Evolutionary conservation across 1,140 invertebrate species (phyloP).

Genomic region (Dinoponera quadriceps): DNA sequence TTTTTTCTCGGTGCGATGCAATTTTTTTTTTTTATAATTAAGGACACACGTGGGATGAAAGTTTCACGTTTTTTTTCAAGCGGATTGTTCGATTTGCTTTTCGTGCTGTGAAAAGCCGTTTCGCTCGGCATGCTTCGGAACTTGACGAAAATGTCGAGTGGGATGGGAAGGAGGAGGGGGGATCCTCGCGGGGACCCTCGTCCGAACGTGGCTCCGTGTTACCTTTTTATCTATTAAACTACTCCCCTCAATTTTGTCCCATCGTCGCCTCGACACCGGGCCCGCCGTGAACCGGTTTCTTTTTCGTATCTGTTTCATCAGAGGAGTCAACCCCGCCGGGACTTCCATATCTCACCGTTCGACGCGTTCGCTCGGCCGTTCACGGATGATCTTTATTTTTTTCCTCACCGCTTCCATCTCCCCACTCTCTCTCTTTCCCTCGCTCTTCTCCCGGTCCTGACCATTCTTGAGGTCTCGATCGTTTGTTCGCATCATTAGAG

Average conservation of each 20-base stretch:
- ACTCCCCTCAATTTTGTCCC: constrained; percentile 28
- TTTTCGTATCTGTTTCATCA: constrained; percentile 41
- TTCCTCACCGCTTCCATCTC: constrained; percentile 34
- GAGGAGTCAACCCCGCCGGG: constrained; percentile 14
- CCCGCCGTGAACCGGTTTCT: constrained; percentile 40
- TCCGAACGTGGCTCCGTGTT: background rate
- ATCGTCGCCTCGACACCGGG: constrained; percentile 18
- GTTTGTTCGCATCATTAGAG: constrained; percentile 79
- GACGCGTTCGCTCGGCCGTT: constrained; percentile 6
- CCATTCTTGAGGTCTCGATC: constrained; percentile 62
- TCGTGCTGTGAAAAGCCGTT: background rate
- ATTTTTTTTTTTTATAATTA: too few relatives aligned
- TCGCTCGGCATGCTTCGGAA: background rate
- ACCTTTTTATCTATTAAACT: constrained; percentile 27
- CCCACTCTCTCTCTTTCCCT: background rate
- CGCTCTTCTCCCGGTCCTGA: constrained; percentile 50
- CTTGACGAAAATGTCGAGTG: constrained; percentile 20
- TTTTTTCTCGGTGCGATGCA: too few relatives aligned
- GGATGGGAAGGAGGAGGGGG: too few relatives aligned
- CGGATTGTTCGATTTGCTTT: background rate
- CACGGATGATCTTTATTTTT: constrained; percentile 62
- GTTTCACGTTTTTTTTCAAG: background rate
- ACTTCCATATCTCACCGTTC: constrained; percentile 53
- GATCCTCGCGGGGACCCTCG: background rate
- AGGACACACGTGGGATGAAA: background rate